Base-by-base conservation (phyloP, 2,113 vertebrate genomes). In the Heliornis fulica region DNA sequence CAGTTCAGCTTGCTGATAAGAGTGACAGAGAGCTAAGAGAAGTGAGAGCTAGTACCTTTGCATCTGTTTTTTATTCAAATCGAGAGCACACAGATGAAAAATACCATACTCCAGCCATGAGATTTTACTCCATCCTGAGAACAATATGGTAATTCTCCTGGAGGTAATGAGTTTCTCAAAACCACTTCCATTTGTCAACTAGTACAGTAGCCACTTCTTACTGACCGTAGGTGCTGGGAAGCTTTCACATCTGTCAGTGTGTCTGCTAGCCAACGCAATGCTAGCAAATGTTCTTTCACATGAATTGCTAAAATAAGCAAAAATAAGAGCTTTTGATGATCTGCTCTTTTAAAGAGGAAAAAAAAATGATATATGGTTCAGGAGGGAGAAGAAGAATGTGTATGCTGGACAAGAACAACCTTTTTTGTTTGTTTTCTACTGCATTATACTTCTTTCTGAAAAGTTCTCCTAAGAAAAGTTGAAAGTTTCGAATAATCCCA, bases 41-140 rank as follows among this genome's bases (percentile, higher is more conserved):
- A 96, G 70, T 23, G 19, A 75, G 92, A 96, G 78, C 64, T 90
- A 88, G 41, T 89, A 79, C 41, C 57, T 94, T 78, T 79, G 41
- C 28, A 56, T 88, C 81, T 84, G 87, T 41, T 95, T 96, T 92
- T 94, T 95, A 96, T 96, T 97, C 88, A 93, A 89, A 83, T 13
- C 61, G 19, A 81, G 96, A 80, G 36, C 60, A 56, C 1, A 2
- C 1, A 46, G 40, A 88, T 93, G 81, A 97, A 96, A 96, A 96
- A 95, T 83, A 86, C 17, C 46, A 15, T 64, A 68, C 9, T 36
- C 64, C 66, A 93, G 63, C 26, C 87, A 59, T 54, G 36, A 81
- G 72, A 84, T 32, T 83, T 93, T 85, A 53, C 84, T 95, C 50
- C 3, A 1, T 96, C 96, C 91, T 95, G 54, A 81, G 86, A 95